These are phyloP conservation scores for Peromyscus californicus DNA, from an alignment of 2,113 vertebrate species.

Conservation along the genomic window DNA sequence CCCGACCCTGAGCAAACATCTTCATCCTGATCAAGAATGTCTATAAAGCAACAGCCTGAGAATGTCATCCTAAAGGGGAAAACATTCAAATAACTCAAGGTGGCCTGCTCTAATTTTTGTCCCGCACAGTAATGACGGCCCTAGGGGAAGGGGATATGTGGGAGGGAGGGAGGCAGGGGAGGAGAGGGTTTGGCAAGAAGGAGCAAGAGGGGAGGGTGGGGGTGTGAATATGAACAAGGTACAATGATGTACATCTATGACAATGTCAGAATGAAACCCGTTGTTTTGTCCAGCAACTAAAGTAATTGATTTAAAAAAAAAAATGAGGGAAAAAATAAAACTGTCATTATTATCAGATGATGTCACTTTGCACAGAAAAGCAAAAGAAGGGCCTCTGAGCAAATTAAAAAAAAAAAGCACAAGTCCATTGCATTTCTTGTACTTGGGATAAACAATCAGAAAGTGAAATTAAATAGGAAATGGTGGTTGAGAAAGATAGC, in stretches of 20 bases:
- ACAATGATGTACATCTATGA: no score
- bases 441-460: slow-evolving; percentile 46
- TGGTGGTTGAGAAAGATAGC: neutral
- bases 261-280: neutral
- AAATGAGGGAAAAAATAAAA: slow-evolving; percentile 18
- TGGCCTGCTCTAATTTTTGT: neutral
- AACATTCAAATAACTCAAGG: slow-evolving; percentile 18
- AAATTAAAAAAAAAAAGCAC: slow-evolving; percentile 50
- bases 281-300: neutral
- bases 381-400: neutral
- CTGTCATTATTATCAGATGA: slow-evolving; percentile 54
- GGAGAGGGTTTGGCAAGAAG: neutral
- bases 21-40: slow-evolving; percentile 12
- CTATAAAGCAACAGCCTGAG: slow-evolving; percentile 39
- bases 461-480: slow-evolving; percentile 58
- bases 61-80: neutral
- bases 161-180: no score
- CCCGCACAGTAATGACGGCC: neutral
- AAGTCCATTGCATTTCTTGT: slow-evolving; percentile 33
- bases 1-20: neutral
- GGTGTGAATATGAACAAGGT: neutral
- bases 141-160: neutral
- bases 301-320: neutral
- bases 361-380: neutral
- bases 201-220: no score